These are phyloP conservation scores for Dioctria linearis DNA, from an alignment of 2,888 invertebrate genomes.

Conservation along the genomic window DNA sequence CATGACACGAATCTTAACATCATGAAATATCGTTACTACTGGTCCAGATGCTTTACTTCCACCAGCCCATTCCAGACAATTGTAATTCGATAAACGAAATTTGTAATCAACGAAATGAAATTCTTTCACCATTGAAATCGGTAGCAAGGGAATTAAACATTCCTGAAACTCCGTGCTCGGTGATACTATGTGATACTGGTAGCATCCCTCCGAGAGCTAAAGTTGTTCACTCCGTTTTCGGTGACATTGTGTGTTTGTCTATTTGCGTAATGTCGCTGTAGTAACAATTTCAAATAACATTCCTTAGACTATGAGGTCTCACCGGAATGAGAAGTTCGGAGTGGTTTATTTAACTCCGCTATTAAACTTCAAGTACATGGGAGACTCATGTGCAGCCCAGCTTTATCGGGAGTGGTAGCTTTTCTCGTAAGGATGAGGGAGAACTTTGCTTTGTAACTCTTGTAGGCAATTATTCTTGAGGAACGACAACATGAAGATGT, in stretches of 20 bases:
- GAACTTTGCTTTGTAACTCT: slow-evolving; percentile 37
- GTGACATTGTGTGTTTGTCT: slow-evolving; percentile 18
- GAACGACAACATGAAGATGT: slow-evolving; percentile 9
- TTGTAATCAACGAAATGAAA: slow-evolving; percentile 56
- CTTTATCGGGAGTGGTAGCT: neutral
- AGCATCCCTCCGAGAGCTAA: slow-evolving; percentile 9
- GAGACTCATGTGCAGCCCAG: slow-evolving; percentile 19
- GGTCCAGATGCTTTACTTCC: neutral
- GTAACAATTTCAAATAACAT: slow-evolving; percentile 44
- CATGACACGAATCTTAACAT: neutral
- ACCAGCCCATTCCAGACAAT: neutral
- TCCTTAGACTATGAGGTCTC: slow-evolving; percentile 47
- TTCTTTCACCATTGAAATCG: slow-evolving; percentile 52
- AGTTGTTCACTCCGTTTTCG: slow-evolving; percentile 28
- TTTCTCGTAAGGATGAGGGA: neutral
- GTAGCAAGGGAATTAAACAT: slow-evolving; percentile 51
- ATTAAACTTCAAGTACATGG: slow-evolving; percentile 44
- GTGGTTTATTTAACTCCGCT: slow-evolving; percentile 49
- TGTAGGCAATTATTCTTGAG: slow-evolving; percentile 38
- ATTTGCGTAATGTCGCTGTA: slow-evolving; percentile 50
- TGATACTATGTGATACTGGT: slow-evolving; percentile 6
- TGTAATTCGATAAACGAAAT: slow-evolving; percentile 55
- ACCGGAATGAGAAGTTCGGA: slow-evolving; percentile 29
- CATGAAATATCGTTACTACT: neutral
- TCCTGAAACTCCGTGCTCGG: slow-evolving; percentile 24